Evolutionary conservation across 64 coral and sea anemone species (phyloP).

Genomic region (Actinia tenebrosa): DNA sequence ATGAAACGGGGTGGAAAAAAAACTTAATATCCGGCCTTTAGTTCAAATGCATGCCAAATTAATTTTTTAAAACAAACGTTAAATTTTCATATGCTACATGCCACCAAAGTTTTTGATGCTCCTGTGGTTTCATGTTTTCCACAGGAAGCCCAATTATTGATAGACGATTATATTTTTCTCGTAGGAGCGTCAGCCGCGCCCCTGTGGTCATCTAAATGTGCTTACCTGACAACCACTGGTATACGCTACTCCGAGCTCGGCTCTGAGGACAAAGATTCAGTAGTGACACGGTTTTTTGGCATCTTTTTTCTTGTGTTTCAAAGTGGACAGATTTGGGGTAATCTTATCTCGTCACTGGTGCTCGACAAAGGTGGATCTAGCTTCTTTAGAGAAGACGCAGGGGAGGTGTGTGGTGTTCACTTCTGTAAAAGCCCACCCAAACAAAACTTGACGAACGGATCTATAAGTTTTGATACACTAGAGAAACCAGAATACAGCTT

Average conservation of each 20-base stretch:
- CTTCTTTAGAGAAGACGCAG: slow-evolving; percentile 64
- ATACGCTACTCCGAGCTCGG: slow-evolving; percentile 80
- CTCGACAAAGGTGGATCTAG: slow-evolving; percentile 42
- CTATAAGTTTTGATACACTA: slow-evolving; percentile 31
- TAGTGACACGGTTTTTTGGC: slow-evolving; percentile 91
- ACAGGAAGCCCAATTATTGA: neutral
- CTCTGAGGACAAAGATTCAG: slow-evolving; percentile 66
- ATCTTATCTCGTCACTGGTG: slow-evolving; percentile 87
- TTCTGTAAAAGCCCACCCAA: slow-evolving; percentile 39
- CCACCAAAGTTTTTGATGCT: neutral
- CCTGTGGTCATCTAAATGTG: slow-evolving; percentile 94
- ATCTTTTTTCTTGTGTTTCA: slow-evolving; percentile 95
- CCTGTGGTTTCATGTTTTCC: neutral
- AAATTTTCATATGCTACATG: no score
- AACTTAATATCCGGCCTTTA: no score
- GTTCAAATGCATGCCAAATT: no score
- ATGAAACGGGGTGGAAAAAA: no score
- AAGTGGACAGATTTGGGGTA: slow-evolving; percentile 90
- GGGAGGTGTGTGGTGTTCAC: slow-evolving; percentile 60
- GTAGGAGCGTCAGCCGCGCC: slow-evolving; percentile 81
- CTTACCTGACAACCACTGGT: slow-evolving; percentile 88
- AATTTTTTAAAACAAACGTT: no score
- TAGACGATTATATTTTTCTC: neutral
- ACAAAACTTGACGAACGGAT: slow-evolving; percentile 20
- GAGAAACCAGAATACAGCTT: slow-evolving; percentile 47